Evolutionary conservation across 2,888 invertebrate genomes (phyloP).

Genomic region (Aphidius colemani): DNA sequence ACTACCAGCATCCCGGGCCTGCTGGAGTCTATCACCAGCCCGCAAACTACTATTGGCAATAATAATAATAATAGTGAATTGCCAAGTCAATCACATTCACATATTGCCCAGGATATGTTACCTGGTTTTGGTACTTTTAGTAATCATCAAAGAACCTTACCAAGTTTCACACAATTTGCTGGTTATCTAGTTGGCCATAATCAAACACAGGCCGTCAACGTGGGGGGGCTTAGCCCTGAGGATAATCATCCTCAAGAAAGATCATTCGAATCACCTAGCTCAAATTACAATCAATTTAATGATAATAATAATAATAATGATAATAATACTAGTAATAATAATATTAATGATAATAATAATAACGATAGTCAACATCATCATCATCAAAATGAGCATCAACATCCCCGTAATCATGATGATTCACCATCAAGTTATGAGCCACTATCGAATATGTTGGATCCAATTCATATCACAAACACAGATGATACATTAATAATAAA

Average conservation of each 20-base stretch:
- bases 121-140: slow-evolving; percentile 53
- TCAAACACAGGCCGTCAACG: slow-evolving; percentile 71
- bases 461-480: slow-evolving; percentile 30
- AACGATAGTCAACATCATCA: no score
- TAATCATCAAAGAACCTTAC: slow-evolving; percentile 63
- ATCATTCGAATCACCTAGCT: slow-evolving; percentile 53
- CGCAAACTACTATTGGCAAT: slow-evolving; percentile 82
- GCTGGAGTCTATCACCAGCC: slow-evolving; percentile 60
- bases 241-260: slow-evolving; percentile 62
- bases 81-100: slow-evolving; percentile 34
- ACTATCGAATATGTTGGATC: slow-evolving; percentile 36
- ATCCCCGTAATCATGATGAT: no score
- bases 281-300: slow-evolving; percentile 42
- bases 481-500: slow-evolving; percentile 40
- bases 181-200: slow-evolving; percentile 64
- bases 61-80: slow-evolving; percentile 44
- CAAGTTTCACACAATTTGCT: slow-evolving; percentile 70
- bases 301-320: slow-evolving; percentile 3
- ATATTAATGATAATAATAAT: no score
- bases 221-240: slow-evolving; percentile 76
- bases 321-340: no score
- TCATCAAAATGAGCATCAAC: no score
- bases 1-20: slow-evolving; percentile 62
- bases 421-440: slow-evolving; percentile 47
- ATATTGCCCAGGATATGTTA: slow-evolving; percentile 42